These are phyloP conservation scores for Onychomys torridus DNA, from an alignment of 2,797 vertebrate genomes.

Conservation along the genomic window DNA sequence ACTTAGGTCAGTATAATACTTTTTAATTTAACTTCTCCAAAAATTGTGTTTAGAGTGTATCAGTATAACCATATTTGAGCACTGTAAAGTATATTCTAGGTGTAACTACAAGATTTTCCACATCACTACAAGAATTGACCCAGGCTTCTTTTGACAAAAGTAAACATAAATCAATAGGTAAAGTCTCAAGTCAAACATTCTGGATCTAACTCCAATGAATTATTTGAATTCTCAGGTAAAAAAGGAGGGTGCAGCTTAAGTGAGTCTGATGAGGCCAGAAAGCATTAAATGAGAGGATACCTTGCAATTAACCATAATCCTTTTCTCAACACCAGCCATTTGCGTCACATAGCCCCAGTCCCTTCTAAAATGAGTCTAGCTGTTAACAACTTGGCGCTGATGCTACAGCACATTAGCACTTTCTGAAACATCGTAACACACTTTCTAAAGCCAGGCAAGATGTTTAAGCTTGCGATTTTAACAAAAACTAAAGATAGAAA, in stretches of 20 bases:
- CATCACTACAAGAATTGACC: not conserved
- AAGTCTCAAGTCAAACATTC: not conserved
- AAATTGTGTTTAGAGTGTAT: not conserved
- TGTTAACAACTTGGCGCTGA: conserved; percentile 37
- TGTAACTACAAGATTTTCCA: not conserved
- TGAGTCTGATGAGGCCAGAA: not conserved
- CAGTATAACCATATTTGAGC: not conserved
- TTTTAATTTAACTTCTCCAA: not conserved
- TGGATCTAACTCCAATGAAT: not conserved
- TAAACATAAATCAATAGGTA: not conserved
- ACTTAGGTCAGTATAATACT: not conserved
- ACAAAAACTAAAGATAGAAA: conserved; percentile 49
- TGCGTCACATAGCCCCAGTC: not conserved
- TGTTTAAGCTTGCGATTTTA: conserved; percentile 61
- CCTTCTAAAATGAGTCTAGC: conserved; percentile 24
- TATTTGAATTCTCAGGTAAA: not conserved
- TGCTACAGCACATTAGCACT: conserved; percentile 5
- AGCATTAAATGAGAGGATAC: not conserved
- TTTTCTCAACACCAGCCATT: not conserved
- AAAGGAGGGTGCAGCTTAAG: not conserved
- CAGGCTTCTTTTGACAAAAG: not conserved
- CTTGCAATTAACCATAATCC: not conserved
- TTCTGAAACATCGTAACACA: conserved; percentile 48
- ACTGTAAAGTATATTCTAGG: not conserved
- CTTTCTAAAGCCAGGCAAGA: conserved; percentile 62